Base-by-base conservation (phyloP, 2,113 vertebrate genomes). In the Mustela lutreola region DNA sequence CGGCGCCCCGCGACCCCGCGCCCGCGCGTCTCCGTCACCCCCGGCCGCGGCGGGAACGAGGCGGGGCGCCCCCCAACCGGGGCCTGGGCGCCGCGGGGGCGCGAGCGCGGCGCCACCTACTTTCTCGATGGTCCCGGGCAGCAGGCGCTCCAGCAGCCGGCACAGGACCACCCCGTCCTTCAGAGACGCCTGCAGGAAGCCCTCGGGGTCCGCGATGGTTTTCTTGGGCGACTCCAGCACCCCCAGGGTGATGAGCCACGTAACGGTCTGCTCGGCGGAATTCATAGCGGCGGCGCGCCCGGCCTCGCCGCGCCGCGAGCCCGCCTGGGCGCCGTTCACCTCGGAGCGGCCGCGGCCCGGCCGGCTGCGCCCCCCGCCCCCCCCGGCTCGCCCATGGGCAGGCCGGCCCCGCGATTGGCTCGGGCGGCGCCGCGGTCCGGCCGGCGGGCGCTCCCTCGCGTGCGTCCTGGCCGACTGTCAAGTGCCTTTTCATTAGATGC, bases 201-300 rank as follows among this genome's bases (percentile, higher is more conserved):
- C 99, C 97, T 99, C 99, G 3, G 99, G 99, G 98, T 99, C 99
- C 93, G 99, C 99, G 97, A 99, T 99, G 98, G 98, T 99, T 97
- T 99, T 99, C 99, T 99, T 99, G 96, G 99, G 99, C 90, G 99
- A 99, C 92, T 99, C 99, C 98, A 99, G 98, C 98, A 99, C 99
- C 96, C 99, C 99, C 97, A 99, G 98, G 97, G 99, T 99, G 73
- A 99, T 99, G 97, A 99, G 98, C 99, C 99, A 99, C 98, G 99
- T 99, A 98, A 99, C 99, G 98, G 99, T 99, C 99, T 99, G 99
- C 97, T 99, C 99, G 48, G 99, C 99, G 71, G 99, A 99, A 99
- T 99, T 99, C 99, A 99, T 99, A 99, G 99, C 99, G 98, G 96
- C 97, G 53, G 98, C 91, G 98, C 94, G 98, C 92, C 83, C 63